These are phyloP conservation scores for Brenthis hecate DNA, from an alignment of 2,888 invertebrate species.

Conservation along the genomic window DNA sequence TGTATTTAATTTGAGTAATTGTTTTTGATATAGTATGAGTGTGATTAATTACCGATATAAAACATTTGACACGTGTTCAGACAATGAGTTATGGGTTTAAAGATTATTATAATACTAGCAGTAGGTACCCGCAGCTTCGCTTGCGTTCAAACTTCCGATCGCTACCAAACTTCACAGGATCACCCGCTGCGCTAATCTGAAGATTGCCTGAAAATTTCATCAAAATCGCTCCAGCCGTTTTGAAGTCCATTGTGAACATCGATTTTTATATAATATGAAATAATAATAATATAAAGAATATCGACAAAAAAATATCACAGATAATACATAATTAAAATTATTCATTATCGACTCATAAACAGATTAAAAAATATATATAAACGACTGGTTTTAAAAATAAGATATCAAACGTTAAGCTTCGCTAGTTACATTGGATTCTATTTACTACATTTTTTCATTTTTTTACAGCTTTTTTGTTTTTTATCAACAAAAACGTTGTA, in stretches of 20 bases:
- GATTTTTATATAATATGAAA: background rate
- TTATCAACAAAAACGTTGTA: slow-evolving; percentile 5
- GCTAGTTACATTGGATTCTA: slow-evolving; percentile 1
- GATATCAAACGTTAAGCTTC: slow-evolving; percentile 9
- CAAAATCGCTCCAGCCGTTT: too few relatives aligned
- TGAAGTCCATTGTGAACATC: too few relatives aligned
- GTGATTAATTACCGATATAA: slow-evolving; percentile 1
- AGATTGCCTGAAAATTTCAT: too few relatives aligned
- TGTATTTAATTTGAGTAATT: slow-evolving; percentile 5
- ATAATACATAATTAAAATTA: background rate
- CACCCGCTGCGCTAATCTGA: too few relatives aligned
- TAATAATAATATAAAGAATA: too few relatives aligned
- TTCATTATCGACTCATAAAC: too few relatives aligned
- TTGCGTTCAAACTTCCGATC: too few relatives aligned
- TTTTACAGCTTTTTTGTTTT: background rate
- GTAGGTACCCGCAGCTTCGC: too few relatives aligned
- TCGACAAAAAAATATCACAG: slow-evolving; percentile 9
- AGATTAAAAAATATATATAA: slow-evolving; percentile 1
- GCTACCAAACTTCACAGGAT: too few relatives aligned
- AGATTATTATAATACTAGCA: background rate
- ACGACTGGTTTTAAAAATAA: slow-evolving; percentile 7
- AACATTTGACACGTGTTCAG: background rate
- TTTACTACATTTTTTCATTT: too few relatives aligned
- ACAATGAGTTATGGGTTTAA: background rate
- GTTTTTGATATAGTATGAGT: background rate